Evolutionary conservation across 2,113 vertebrate species (phyloP).

Genomic region (Tachysurus vachellii): DNA sequence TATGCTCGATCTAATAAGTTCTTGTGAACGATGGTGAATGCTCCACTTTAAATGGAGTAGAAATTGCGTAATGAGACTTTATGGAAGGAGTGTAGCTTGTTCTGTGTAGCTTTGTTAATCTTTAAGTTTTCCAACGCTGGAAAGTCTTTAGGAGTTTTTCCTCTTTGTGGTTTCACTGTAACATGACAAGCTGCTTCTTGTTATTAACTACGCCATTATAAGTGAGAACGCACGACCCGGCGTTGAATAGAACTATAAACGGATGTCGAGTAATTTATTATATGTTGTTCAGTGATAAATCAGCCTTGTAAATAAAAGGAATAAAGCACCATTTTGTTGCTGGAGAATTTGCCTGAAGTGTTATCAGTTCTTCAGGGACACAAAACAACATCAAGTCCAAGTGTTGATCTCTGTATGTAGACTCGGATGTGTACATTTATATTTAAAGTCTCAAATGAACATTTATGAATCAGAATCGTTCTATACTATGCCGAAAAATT

Average conservation of each 20-base stretch:
- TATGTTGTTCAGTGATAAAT: neutral
- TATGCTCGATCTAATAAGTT: neutral
- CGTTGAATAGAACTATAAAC: neutral
- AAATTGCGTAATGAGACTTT: neutral
- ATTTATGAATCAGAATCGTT: conserved; percentile 7
- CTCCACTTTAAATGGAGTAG: neutral
- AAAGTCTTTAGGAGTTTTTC: neutral
- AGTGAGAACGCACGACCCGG: neutral
- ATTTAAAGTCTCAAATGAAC: conserved; percentile 5
- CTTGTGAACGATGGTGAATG: neutral
- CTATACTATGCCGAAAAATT: neutral
- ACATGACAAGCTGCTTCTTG: neutral
- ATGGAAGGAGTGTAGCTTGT: neutral
- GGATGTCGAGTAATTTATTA: neutral
- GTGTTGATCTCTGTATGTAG: neutral
- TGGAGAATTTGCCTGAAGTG: neutral
- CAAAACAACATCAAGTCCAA: neutral
- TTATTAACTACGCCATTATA: too few species aligned
- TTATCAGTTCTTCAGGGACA: neutral
- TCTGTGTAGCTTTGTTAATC: neutral
- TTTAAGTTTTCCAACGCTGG: neutral
- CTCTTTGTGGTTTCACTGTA: neutral
- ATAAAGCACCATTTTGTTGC: neutral
- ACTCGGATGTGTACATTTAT: neutral
- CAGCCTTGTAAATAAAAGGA: neutral